Percentiles rank a stretch among this genome's conserved stretches.
Conservation (phyloP, 2,797 vertebrate species). For the Gymnopithys bicolor region DNA sequence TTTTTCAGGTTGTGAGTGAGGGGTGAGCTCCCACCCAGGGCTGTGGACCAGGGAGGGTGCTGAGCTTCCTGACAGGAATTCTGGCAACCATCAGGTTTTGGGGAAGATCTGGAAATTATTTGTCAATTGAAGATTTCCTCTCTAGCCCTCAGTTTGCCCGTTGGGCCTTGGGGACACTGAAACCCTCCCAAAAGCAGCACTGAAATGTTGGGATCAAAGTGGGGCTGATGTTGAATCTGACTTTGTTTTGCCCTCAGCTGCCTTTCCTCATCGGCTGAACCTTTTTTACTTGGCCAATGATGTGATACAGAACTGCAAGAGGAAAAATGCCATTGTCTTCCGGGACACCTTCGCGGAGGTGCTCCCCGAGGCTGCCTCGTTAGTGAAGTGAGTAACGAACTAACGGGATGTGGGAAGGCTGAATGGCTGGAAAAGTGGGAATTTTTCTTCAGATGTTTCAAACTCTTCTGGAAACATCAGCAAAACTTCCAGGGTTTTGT, state of each 20-base stretch:
- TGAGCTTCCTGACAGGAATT: not conserved
- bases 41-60: not conserved
- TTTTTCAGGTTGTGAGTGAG: not conserved
- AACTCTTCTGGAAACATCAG: not conserved
- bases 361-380: slow-evolving; percentile 89
- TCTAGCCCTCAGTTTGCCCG: not conserved
- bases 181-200: fast-evolving
- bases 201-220: not conserved
- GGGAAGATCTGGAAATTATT: not conserved
- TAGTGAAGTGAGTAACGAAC: slow-evolving; percentile 87
- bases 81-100: fast-evolving
- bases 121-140: not conserved
- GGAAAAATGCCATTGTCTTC: slow-evolving; percentile 93
- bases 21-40: not conserved
- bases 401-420: fast-evolving
- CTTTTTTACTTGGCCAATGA: slow-evolving; percentile 98
- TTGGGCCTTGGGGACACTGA: fast-evolving
- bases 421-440: not conserved
- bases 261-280: slow-evolving; percentile 92
- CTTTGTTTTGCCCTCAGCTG: slow-evolving; percentile 78
- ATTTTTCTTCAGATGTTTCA: not conserved
- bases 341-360: slow-evolving; percentile 91
- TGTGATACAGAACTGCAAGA: slow-evolving; percentile 98
- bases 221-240: not conserved
- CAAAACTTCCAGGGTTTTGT: not conserved